phyloP scores from a whole-genome alignment of 2,797 vertebrate genomes.

The Lacerta agilis region DNA sequence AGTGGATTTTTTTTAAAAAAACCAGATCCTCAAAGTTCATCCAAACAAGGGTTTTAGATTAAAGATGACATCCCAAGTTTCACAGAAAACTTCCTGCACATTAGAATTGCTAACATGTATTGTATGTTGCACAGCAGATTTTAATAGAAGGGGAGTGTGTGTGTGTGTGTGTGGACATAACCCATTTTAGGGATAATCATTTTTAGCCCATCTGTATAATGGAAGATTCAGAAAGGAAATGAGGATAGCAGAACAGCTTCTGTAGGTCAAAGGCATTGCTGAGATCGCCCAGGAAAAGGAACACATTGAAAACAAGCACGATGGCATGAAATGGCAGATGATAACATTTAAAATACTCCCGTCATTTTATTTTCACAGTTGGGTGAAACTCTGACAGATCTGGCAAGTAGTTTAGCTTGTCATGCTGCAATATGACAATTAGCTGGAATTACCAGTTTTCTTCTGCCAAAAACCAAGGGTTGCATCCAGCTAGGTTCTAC shows the following conservation, averaged over 20 bases:
- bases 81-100: neutral
- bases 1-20: neutral
- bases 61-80: neutral
- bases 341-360: neutral
- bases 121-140: neutral
- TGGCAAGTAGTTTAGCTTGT: neutral
- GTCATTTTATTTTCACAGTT: slow-evolving; percentile 7
- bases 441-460: neutral
- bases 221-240: neutral
- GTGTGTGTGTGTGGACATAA: neutral
- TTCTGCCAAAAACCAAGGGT: no score
- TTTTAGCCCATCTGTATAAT: neutral
- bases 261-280: neutral
- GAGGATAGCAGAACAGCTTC: neutral
- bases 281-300: neutral
- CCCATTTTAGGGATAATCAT: neutral
- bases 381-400: neutral
- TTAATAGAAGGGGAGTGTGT: neutral
- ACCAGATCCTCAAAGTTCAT: neutral
- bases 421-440: neutral
- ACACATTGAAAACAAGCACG: neutral
- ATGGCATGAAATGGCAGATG: neutral
- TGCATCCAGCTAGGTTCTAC: no score
- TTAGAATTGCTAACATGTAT: neutral
- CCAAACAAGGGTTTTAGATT: neutral